Conservation (phyloP, 2,797 vertebrate genomes). For the Vultur gryphus region DNA sequence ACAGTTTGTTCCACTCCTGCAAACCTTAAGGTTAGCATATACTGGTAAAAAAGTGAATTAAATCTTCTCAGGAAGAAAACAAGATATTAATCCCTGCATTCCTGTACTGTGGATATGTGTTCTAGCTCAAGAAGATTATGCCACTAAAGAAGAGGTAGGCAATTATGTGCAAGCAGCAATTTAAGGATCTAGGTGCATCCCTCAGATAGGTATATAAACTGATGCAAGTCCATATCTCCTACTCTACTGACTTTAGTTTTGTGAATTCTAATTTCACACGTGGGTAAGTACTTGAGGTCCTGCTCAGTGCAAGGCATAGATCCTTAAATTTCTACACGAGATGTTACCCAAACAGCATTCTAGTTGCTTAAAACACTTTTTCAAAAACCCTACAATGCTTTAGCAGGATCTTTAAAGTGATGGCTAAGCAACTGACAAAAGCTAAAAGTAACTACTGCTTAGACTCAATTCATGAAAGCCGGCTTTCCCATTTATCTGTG, state of each 20-base stretch:
- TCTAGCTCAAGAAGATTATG: background rate
- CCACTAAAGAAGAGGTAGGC: background rate
- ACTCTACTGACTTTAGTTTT: background rate
- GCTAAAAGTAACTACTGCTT: background rate
- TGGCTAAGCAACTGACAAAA: background rate
- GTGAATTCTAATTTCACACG: background rate
- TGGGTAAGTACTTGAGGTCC: background rate
- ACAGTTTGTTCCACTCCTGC: too few relatives aligned
- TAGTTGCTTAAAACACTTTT: background rate
- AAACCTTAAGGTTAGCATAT: background rate
- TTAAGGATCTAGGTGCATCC: background rate
- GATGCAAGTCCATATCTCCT: background rate
- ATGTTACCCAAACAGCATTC: background rate
- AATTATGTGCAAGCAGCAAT: background rate
- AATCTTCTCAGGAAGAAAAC: background rate
- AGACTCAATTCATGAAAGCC: background rate
- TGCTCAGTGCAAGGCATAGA: background rate
- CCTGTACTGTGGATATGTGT: background rate
- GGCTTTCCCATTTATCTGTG: background rate
- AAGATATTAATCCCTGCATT: background rate
- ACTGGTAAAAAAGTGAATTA: fast-evolving
- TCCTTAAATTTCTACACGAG: background rate
- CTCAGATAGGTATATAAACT: background rate
- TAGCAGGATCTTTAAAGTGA: background rate
- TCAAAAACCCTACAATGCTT: background rate